Percentiles rank a stretch among this genome's conserved stretches.
These are phyloP conservation scores for Falcaria lacertinaria DNA, from an alignment of 2,888 invertebrate genomes.

Conservation along the genomic window DNA sequence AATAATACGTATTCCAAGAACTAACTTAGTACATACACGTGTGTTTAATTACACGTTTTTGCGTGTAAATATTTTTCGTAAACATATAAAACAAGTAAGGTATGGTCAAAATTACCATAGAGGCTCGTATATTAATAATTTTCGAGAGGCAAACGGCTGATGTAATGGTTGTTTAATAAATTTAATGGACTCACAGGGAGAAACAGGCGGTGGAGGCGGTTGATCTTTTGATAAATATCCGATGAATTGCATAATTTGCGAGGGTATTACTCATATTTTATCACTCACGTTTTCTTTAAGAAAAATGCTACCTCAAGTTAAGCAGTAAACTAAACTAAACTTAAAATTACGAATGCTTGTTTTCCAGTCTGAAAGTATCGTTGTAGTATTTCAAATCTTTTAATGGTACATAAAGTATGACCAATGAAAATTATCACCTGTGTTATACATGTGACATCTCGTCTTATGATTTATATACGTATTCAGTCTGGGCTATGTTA, in stretches of 20 bases:
- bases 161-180: conserved; percentile 53
- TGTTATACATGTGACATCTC: too few species aligned
- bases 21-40: too few species aligned
- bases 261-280: conserved; percentile 17
- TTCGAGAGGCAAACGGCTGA: conserved; percentile 26
- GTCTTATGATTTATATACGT: too few species aligned
- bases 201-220: conserved; percentile 17
- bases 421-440: too few species aligned
- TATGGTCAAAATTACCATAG: not conserved
- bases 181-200: conserved; percentile 44
- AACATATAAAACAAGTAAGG: not conserved
- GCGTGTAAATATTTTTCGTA: too few species aligned
- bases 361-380: too few species aligned
- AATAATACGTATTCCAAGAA: too few species aligned
- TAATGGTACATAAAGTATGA: too few species aligned
- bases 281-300: conserved; percentile 7
- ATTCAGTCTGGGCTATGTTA: too few species aligned
- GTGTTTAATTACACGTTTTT: too few species aligned
- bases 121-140: conserved; percentile 27
- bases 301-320: conserved; percentile 2
- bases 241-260: conserved; percentile 46
- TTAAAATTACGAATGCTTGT: not conserved
- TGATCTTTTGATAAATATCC: conserved; percentile 46
- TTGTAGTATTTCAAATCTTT: too few species aligned
- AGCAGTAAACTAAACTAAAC: not conserved